Evolutionary conservation across 2,888 invertebrate species (phyloP), one percentile per base, ranked within the genome.

Genomic region (Drosophila mimetica): DNA sequence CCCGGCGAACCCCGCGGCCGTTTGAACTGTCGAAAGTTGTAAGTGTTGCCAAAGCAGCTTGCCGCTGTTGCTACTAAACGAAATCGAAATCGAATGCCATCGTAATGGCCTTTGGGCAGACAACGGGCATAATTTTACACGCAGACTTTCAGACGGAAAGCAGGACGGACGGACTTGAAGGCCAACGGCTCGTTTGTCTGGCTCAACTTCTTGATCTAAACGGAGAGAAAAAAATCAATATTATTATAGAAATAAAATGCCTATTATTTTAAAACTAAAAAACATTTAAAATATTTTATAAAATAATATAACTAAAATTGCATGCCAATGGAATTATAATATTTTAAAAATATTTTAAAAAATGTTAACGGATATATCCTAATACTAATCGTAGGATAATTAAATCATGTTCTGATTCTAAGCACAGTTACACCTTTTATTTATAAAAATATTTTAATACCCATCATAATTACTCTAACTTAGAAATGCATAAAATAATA

Each of bases 21-120:
- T 76, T 88, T 89, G 79, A 85, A 83, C 86, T 89, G 89, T 89
- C 88, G 81, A 89, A 89, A 89, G 73, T 89, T 86, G 78, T 75
- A 88, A 89, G 81, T 81, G 82, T 82, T 82, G 76, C 86, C 55
- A 74, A 66, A 71, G 83, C 83, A 77, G 76, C 75, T 76, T 83
- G 79, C 69, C 86, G 75, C 75, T 66, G 71, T 75, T 83, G 77
- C 76, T 63, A 41, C 65, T 64, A 65, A 64, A 65, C 66, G 64
- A 82, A 80, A 60, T 71, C 79, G 79, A 77, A 89, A 88, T 87
- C 89, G 82, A 88, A 82, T 81, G 79, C 88, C 77, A 83, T 76
- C 88, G 77, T 88, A 89, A 82, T 90, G 81, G 89, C 80, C 79
- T 46, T 54, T 55, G 78, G 86, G 71, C 77, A 77, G 78, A 79